These are phyloP conservation scores for Alectoris magna DNA, from an alignment of 2,797 vertebrate genomes.

Conservation along the genomic window DNA sequence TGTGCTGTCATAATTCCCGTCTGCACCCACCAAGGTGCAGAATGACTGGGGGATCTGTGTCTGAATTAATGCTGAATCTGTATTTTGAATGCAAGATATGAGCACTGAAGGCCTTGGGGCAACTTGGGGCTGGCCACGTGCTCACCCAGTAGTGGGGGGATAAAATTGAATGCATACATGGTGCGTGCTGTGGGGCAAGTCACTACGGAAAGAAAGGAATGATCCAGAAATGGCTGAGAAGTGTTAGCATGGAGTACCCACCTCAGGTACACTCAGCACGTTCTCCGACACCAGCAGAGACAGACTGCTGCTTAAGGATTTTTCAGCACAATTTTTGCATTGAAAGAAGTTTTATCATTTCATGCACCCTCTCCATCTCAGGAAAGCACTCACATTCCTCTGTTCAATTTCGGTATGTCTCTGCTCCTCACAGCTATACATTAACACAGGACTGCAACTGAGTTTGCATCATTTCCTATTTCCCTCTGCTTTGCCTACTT, in stretches of 20 bases:
- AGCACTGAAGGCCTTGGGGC: neutral
- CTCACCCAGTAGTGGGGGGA: neutral
- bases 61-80: neutral
- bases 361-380: neutral
- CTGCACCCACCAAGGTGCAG: neutral
- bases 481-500: neutral
- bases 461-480: neutral
- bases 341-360: neutral
- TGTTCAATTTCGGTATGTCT: neutral
- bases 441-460: neutral
- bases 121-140: neutral
- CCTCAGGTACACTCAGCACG: neutral
- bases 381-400: neutral
- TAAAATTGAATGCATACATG: neutral
- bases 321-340: neutral
- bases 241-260: neutral
- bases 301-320: neutral
- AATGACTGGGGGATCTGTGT: neutral
- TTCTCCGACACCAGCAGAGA: neutral
- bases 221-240: neutral
- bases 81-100: neutral
- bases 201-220: neutral
- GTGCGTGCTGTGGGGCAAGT: neutral
- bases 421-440: neutral
- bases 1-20: accelerated